phyloP scores from a whole-genome alignment of 1,140 invertebrate genomes.

The Centruroides sculpturatus region DNA sequence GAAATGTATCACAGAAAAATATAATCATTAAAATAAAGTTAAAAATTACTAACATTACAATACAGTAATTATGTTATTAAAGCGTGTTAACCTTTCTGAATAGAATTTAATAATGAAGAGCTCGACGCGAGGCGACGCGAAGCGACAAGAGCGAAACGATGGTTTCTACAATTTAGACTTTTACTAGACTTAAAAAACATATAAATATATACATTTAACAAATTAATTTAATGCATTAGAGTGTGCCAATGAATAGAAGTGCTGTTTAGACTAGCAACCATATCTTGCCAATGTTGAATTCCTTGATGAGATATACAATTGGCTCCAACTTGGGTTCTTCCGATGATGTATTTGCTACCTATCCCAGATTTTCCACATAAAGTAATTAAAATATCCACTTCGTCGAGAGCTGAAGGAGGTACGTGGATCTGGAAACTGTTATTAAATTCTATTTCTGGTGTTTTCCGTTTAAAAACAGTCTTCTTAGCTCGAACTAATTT shows the following conservation, averaged over 20 bases:
- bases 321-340: conserved; percentile 13
- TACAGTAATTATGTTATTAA: too few relatives aligned
- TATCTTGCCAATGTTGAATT: conserved; percentile 14
- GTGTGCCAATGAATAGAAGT: conserved; percentile 14
- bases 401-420: conserved; percentile 1
- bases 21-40: too few relatives aligned
- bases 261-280: conserved; percentile 11
- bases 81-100: too few relatives aligned
- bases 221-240: background rate
- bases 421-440: conserved; percentile 13
- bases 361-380: conserved; percentile 12
- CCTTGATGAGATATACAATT: conserved; percentile 10
- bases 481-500: conserved; percentile 13
- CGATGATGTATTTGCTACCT: conserved; percentile 3
- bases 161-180: too few relatives aligned
- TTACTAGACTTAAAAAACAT: too few relatives aligned
- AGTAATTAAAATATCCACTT: conserved; percentile 13
- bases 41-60: too few relatives aligned
- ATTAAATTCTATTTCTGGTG: conserved; percentile 12
- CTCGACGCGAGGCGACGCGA: too few relatives aligned
- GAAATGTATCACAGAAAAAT: too few relatives aligned
- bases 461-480: conserved; percentile 2
- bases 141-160: too few relatives aligned
- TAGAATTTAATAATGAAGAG: too few relatives aligned
- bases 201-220: background rate